These are phyloP conservation scores for Plecturocebus donacophilus DNA, from an alignment of 2,113 vertebrate species.

Conservation along the genomic window DNA sequence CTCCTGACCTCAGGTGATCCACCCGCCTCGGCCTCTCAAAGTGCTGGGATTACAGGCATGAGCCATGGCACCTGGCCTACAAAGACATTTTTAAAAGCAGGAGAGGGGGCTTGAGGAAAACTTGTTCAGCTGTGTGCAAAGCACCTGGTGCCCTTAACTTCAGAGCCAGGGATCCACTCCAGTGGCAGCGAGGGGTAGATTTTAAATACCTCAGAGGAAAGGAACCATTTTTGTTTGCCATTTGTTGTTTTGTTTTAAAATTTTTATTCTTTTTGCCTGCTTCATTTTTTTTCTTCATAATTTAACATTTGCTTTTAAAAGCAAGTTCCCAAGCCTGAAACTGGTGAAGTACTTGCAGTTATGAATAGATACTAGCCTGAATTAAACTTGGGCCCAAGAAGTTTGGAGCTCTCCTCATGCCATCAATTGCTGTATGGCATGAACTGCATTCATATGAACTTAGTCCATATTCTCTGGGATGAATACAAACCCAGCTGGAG, in stretches of 20 bases:
- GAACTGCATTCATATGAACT: no score
- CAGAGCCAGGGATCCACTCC: not conserved
- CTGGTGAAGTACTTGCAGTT: not conserved
- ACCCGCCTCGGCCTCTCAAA: no score
- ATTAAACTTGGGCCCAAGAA: not conserved
- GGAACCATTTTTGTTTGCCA: not conserved
- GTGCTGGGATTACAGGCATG: no score
- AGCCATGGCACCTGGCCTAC: no score
- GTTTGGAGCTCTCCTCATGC: not conserved
- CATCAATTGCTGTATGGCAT: not conserved
- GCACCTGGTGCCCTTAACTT: not conserved
- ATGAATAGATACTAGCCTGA: not conserved
- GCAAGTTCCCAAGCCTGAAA: slow-evolving; percentile 1
- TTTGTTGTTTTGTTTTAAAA: not conserved
- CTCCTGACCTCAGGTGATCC: no score
- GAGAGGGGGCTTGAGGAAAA: not conserved
- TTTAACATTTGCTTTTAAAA: slow-evolving; percentile 19
- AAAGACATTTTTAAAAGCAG: no score
- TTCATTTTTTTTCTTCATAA: not conserved
- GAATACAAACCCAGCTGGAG: not conserved
- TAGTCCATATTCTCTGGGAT: no score
- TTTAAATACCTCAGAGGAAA: not conserved
- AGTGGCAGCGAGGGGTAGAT: not conserved
- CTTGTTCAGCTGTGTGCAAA: not conserved
- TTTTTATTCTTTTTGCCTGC: not conserved